A percentile compares a stretch with the other conserved stretches of the same genome.
These are phyloP conservation scores for Pherbina coryleti DNA, from an alignment of 2,888 invertebrate species.

Conservation along the genomic window DNA sequence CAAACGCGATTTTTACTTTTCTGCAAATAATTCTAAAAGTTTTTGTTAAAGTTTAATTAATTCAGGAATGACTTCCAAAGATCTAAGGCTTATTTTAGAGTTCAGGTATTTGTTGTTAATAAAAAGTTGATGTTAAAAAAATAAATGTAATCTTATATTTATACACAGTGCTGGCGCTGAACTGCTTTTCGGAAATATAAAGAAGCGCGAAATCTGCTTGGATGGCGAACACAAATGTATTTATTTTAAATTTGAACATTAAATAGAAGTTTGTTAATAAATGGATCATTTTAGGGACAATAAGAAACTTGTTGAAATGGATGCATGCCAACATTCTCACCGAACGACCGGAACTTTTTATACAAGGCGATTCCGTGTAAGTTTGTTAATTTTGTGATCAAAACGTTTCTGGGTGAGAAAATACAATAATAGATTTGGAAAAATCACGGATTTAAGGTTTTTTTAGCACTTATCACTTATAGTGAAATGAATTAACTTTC, in stretches of 20 bases:
- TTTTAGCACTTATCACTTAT: no score
- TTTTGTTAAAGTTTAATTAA: neutral
- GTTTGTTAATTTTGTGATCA: constrained; percentile 35
- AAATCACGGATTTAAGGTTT: no score
- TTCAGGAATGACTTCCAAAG: constrained; percentile 41
- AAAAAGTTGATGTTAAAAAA: neutral
- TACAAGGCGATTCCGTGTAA: constrained; percentile 70
- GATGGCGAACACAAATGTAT: constrained; percentile 72
- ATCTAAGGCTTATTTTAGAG: constrained; percentile 60
- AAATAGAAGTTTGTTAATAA: neutral
- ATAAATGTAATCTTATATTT: neutral
- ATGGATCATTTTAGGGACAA: constrained; percentile 72
- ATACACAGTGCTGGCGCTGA: constrained; percentile 87
- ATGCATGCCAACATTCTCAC: constrained; percentile 85
- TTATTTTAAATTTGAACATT: constrained; percentile 52
- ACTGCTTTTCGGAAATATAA: constrained; percentile 86
- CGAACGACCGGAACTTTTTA: constrained; percentile 83
- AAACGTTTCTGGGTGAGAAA: neutral
- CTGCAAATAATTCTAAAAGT: neutral
- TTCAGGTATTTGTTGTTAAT: constrained; percentile 56
- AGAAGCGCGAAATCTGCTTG: constrained; percentile 77
- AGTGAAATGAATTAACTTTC: no score
- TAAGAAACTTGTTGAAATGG: constrained; percentile 83
- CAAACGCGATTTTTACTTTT: neutral
- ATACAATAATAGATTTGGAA: neutral